phyloP scores from a whole-genome alignment of 2,113 vertebrate species.

The Halichoeres trimaculatus region DNA sequence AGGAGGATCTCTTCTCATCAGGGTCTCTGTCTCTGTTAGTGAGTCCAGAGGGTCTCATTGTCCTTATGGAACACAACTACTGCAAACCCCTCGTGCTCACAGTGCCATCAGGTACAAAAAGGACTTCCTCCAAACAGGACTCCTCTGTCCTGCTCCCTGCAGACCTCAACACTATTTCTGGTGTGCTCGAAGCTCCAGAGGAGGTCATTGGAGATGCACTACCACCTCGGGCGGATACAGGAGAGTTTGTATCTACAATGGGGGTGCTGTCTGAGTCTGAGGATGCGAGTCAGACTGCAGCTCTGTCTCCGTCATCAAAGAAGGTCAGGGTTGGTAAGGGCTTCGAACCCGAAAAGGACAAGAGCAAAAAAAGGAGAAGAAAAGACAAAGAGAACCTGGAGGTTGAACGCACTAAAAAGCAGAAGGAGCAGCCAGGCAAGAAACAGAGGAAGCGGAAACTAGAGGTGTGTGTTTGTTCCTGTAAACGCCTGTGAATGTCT shows the following conservation, averaged over 20 bases:
- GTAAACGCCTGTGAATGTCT: conserved; percentile 2
- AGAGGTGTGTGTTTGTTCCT: conserved; percentile 70
- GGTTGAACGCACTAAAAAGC: conserved; percentile 64
- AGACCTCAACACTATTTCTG: conserved; percentile 81
- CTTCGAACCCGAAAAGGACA: conserved; percentile 65
- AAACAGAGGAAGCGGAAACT: conserved; percentile 80
- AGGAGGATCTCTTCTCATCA: conserved; percentile 65
- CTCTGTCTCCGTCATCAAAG: conserved; percentile 58
- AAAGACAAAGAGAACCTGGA: conserved; percentile 83
- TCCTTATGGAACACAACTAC: conserved; percentile 91
- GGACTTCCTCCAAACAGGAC: conserved; percentile 73
- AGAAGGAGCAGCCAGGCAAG: conserved; percentile 75
- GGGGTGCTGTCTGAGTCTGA: conserved; percentile 67
- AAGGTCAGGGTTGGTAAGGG: conserved; percentile 66
- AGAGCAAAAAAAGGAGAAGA: conserved; percentile 79
- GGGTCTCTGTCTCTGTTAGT: conserved; percentile 60
- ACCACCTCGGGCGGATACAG: conserved; percentile 59
- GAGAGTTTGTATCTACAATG: conserved; percentile 62
- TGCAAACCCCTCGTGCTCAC: conserved; percentile 79
- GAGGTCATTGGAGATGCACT: conserved; percentile 82
- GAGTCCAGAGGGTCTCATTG: conserved; percentile 74
- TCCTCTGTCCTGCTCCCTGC: conserved; percentile 75
- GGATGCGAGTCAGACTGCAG: conserved; percentile 37
- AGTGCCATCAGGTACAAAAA: conserved; percentile 50
- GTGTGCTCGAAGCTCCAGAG: conserved; percentile 84